Base-by-base conservation (phyloP, 2,888 invertebrate species). In the Erannis defoliaria region DNA sequence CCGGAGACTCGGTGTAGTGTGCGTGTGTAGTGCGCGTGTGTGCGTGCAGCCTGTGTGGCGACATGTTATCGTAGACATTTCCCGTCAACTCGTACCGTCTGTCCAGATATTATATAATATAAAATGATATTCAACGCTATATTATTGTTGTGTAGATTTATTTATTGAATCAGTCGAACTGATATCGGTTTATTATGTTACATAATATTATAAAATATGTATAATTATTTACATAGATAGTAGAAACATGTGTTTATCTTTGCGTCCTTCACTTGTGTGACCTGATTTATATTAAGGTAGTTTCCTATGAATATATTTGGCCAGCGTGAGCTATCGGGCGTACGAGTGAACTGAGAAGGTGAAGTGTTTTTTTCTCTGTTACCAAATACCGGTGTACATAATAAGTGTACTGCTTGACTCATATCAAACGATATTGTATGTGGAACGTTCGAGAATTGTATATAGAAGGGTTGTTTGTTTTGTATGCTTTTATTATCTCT, bases 251-350 rank as follows among this genome's bases (percentile, higher is more conserved):
- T 77, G 71, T 78, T 81, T 84, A 82, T 84, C 64, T 54, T 64
- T 68, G 77, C 85, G 82, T 85, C 83, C 83, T 86, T 89, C 87
- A 88, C 89, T 91, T 88, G 83, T 92, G 92, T 92, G 92, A 93
- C 92, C 92, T 92, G 92, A 92, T 91, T 91, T 91, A 89, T 85
- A 88, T 88, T 92, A 92, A 92, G 91, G 81, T 84, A 80, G 83
- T 85, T 89, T 88, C 86, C 82, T 84, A 82, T 79, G 77, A 79
- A 78, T 75, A 74, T 81, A 78, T 77, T 80, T 78, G 70, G 74
- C 78, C 76, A 78, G 69, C 74, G 77, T 78, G 77, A 80, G 81
- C 82, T 85, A 77, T 82, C 80, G 76, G 71, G 72, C 74, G 67
- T 56, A 64, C 54, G 54, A 38, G 43, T 42, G 54, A 51, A 23